Base-by-base conservation (phyloP, 2,888 invertebrate species). In the Ophion ellenae region DNA sequence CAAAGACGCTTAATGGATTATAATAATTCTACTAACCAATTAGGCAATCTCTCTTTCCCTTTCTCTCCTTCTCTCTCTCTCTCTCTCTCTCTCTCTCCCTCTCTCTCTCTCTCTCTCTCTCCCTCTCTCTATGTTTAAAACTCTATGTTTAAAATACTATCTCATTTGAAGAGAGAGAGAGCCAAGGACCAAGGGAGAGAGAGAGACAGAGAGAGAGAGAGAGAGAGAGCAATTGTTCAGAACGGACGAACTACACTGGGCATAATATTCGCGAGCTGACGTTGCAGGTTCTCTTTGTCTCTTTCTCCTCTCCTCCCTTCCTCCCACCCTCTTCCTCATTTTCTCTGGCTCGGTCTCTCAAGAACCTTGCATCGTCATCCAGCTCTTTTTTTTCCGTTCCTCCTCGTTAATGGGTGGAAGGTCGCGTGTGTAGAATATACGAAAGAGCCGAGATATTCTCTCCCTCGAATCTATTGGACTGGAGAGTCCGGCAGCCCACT, bases 381-480 rank as follows among this genome's bases (percentile, higher is more conserved):
- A n/a, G 24, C 53, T 24, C 28, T 75, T 67, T 76, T 63, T 63
- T 67, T 83, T 71, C 17, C 61, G 59, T 67, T 66, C 79, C 78
- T 69, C 79, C 75, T 93, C 90, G 89, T 92, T 92, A 92, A 93
- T 92, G 92, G 91, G 90, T 90, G 91, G 90, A 92, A 90, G 91
- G 90, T 90, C 90, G 90, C 89, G 88, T 90, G 90, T 90, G 88
- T 88, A 88, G 78, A 81, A 88, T 88, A 89, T 88, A 90, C 87
- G 87, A 89, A 88, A 87, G 71, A 66, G 28, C 70, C 64, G 53
- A 28, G 45, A 28, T 57, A 36, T 71, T 64, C 71, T 36, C 87
- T 64, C 71, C 17, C 87, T 88, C 83, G 82, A 73, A 87, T 88
- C 86, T 91, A 91, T 91, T 89, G 91, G 88, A 89, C 89, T 87